Base-by-base conservation (phyloP, 2,888 invertebrate species). In the Criorhina ranunculi region DNA sequence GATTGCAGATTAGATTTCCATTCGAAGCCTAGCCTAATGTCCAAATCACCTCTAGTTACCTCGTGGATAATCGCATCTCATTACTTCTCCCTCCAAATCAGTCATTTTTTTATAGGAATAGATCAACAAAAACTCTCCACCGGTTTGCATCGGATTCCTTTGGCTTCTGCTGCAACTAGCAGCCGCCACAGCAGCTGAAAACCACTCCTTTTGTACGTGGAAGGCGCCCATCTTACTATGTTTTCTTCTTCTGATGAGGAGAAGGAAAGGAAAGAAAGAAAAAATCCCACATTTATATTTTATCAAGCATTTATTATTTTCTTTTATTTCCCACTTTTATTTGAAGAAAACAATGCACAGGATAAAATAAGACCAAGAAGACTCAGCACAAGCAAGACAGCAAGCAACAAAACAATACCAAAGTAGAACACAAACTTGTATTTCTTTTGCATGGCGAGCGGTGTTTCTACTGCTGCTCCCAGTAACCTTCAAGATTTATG, bases 401-500 rank as follows among this genome's bases (percentile, higher is more conserved):
- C 6, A 33, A 37, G 24, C 4, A 64, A 51, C 53, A 55, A 82
- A 83, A 83, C 78, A 78, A 78, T 82, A 60, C 67, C 66, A 53
- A 82, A 82, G 77, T 82, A 76, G 82, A 82, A 77, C 82, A 82
- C 33, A 77, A 82, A 82, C 77, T 70, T 78, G 72, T 77, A 69
- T 69, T 66, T 57, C 29, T 64, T 15, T 64, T 51, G 51, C 15
- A 55, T 70, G 62, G 40, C 53, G 17, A 44, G 17, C 15, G 70
- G 15, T 62, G 37, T 5, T 19, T 37, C 33, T 49, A 60, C 24
- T 62, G 62, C 35, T 60, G 59, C 15, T 55, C 51, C 44, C 35
- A 73, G 66, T 44, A 79, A 79, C 79, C 83, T 83, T 85, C 80
- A 83, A 75, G 85, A 76, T 85, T 80, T 85, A 85, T 85, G 80